These are phyloP conservation scores for Copidosoma aretas DNA, from an alignment of 2,888 invertebrate genomes.

Conservation along the genomic window DNA sequence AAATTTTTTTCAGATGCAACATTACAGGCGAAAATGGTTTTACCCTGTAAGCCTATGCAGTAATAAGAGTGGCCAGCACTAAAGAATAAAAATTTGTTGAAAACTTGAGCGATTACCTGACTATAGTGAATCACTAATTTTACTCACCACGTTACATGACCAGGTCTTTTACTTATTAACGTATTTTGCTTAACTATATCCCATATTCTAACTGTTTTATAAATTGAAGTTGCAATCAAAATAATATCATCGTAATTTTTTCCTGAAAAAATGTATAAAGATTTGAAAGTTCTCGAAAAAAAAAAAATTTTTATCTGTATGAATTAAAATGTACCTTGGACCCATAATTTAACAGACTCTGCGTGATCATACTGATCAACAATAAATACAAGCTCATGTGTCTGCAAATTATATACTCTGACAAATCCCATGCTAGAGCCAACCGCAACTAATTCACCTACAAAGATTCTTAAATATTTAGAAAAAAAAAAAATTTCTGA, in stretches of 20 bases:
- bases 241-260: conserved; percentile 35
- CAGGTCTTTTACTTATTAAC: conserved; percentile 27
- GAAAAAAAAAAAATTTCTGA: conserved; percentile 3
- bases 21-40: conserved; percentile 28
- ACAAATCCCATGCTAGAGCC: conserved; percentile 51
- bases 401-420: conserved; percentile 46
- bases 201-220: conserved; percentile 44
- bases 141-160: conserved; percentile 46
- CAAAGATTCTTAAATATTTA: conserved; percentile 3
- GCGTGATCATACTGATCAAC: conserved; percentile 46
- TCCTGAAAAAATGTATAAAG: conserved; percentile 23
- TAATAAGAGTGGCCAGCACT: conserved; percentile 48
- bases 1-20: conserved; percentile 13
- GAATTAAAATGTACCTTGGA: conserved; percentile 38
- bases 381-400: conserved; percentile 34
- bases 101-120: conserved; percentile 1
- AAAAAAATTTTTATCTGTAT: neutral
- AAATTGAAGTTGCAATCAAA: conserved; percentile 38
- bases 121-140: conserved; percentile 17
- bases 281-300: neutral
- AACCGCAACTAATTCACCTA: conserved; percentile 49
- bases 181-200: conserved; percentile 41
- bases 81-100: conserved; percentile 27
- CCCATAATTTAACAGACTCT: conserved; percentile 43
- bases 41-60: conserved; percentile 16